Conservation (phyloP, 2,113 vertebrate genomes). For the Erpornis zantholeuca region DNA sequence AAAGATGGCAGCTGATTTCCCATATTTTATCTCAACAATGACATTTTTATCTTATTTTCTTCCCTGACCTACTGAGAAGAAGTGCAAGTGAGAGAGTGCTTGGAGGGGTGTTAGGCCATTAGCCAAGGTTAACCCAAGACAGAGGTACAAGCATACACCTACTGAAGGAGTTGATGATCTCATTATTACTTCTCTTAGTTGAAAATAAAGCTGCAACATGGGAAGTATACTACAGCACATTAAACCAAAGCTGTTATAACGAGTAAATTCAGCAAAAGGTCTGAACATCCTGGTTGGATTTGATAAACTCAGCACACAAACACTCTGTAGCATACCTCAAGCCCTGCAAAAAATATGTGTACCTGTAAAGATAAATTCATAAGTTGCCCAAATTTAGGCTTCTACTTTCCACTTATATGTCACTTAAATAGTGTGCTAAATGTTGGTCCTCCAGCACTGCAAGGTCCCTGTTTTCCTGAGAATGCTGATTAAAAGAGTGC, state of each 20-base stretch:
- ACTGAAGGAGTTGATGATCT: neutral
- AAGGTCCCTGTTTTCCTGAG: neutral
- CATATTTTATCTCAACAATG: neutral
- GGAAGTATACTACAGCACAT: neutral
- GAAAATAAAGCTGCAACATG: neutral
- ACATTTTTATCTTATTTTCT: neutral
- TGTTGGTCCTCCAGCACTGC: neutral
- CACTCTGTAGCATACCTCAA: neutral
- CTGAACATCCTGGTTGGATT: neutral
- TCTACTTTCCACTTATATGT: neutral
- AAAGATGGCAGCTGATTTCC: neutral
- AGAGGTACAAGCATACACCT: neutral
- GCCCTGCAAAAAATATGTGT: rapidly evolving
- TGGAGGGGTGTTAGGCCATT: neutral
- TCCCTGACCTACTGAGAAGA: neutral
- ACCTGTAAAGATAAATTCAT: neutral
- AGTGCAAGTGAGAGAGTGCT: rapidly evolving
- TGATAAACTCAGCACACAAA: neutral
- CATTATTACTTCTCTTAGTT: neutral
- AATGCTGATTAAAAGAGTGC: neutral
- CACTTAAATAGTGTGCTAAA: neutral
- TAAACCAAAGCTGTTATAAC: neutral
- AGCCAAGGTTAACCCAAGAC: neutral
- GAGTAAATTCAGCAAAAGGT: neutral
- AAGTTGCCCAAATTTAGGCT: neutral